phyloP scores from a whole-genome alignment of 2,113 vertebrate genomes.

The Spea multiplicata region DNA sequence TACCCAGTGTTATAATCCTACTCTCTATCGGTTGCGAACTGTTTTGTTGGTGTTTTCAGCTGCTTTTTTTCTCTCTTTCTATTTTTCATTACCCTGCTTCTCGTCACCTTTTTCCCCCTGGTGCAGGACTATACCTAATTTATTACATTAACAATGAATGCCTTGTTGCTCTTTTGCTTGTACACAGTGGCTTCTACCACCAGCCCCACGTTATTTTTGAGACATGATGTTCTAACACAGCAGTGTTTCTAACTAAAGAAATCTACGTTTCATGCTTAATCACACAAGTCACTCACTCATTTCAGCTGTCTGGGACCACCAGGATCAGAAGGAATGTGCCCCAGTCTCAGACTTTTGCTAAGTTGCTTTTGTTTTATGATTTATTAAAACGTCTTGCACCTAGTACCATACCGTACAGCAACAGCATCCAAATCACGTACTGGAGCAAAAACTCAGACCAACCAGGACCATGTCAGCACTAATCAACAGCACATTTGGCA shows the following conservation, averaged over 20 bases:
- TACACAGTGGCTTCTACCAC: too few species aligned
- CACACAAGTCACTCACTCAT: slow-evolving; percentile 17
- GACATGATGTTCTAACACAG: slow-evolving; percentile 10
- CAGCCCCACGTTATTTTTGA: not conserved
- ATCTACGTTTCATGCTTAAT: slow-evolving; percentile 14
- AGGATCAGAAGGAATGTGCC: slow-evolving; percentile 29
- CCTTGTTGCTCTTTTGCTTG: too few species aligned
- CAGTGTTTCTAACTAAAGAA: slow-evolving; percentile 12
- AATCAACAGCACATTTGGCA: slow-evolving; percentile 47
- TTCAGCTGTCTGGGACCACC: slow-evolving; percentile 44
- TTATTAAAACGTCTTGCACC: slow-evolving; percentile 44
- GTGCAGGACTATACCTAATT: too few species aligned
- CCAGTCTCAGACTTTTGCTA: slow-evolving; percentile 12
- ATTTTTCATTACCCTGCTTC: too few species aligned
- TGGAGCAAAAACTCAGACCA: slow-evolving; percentile 39
- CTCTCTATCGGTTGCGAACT: too few species aligned
- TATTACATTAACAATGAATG: too few species aligned
- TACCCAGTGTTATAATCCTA: too few species aligned
- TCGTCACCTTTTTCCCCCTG: too few species aligned
- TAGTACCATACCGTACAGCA: slow-evolving; percentile 38
- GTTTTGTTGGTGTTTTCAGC: too few species aligned
- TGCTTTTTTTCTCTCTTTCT: too few species aligned
- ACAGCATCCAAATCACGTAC: slow-evolving; percentile 44
- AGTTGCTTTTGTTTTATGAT: slow-evolving; percentile 38
- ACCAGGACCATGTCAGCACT: slow-evolving; percentile 43